Percentiles rank a stretch among this genome's conserved stretches.
phyloP scores from a whole-genome alignment of 2,888 invertebrate genomes.

The Ormyrus rosae region DNA sequence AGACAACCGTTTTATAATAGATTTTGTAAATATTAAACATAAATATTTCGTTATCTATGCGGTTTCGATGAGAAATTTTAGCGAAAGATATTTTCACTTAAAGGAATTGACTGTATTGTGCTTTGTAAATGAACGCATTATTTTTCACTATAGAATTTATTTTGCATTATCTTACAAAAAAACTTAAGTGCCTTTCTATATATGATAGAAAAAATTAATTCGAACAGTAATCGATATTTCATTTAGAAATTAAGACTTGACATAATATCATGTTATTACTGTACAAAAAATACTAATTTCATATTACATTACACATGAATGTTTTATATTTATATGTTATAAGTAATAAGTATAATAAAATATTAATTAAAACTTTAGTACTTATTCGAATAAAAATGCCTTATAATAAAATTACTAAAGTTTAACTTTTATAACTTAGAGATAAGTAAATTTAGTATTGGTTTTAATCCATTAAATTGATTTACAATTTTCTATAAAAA shows the following conservation, averaged over 20 bases:
- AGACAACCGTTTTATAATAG: constrained; percentile 46
- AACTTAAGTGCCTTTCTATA: constrained; percentile 49
- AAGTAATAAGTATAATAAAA: constrained; percentile 52
- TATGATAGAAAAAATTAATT: constrained; percentile 54
- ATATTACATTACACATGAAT: constrained; percentile 46
- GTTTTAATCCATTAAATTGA: constrained; percentile 28
- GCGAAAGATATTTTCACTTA: constrained; percentile 38
- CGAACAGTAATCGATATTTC: constrained; percentile 49
- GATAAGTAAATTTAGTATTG: constrained; percentile 20
- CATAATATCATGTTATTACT: constrained; percentile 52
- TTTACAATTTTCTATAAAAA: constrained; percentile 45
- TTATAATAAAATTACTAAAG: constrained; percentile 18
- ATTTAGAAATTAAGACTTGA: constrained; percentile 47
- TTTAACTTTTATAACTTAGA: constrained; percentile 23
- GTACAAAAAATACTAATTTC: constrained; percentile 57
- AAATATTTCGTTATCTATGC: constrained; percentile 57
- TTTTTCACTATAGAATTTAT: constrained; percentile 57
- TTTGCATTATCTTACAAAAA: constrained; percentile 57
- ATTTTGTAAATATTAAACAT: constrained; percentile 57
- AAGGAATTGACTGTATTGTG: constrained; percentile 58
- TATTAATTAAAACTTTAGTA: constrained; percentile 10
- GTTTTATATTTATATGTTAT: constrained; percentile 55
- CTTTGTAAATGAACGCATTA: constrained; percentile 71
- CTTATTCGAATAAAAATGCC: constrained; percentile 23
- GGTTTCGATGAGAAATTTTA: constrained; percentile 46